Base-by-base conservation (phyloP, 2,797 vertebrate genomes). In the Scolopax rusticola region DNA sequence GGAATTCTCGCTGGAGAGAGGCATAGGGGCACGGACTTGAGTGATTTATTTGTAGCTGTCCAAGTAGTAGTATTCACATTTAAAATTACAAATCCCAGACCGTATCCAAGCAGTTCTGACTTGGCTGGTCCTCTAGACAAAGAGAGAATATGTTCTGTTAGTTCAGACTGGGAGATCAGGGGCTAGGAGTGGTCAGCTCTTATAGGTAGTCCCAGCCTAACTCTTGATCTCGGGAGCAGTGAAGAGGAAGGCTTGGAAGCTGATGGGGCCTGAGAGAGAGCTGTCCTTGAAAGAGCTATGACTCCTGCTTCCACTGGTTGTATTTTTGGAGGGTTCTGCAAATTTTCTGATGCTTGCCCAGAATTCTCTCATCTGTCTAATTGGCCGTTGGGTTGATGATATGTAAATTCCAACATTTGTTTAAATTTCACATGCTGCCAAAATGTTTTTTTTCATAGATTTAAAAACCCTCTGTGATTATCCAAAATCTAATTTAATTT, bases 341-440 rank as follows among this genome's bases (percentile, higher is more conserved):
- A 43, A 89, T 85, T 87, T 86, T 21, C 38, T 84, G 45, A 57
- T 76, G 65, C n/a, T 51, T 90, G 50, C 51, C 21, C 43, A 84
- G 60, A 89, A 89, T 45, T 75, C 90, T 9, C 27, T 93, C 33
- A 17, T 87, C 73, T 30, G 2, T 87, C 78, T 92, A 18, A 84
- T 88, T 3, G 2, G 50, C 78, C 81, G 16, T 65, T 81, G 50
- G n/a, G 19, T 75, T 88, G 73, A 51, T 81, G 36, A 86, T 92
- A 87, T 76, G 57, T 91, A 85, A 96, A 94, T 94, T 81, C 73
- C 76, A 92, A 43, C 69, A 78, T 68, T 83, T 92, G 50, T 40
- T 83, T 89, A 85, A 92, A 84, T 91, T 87, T 57, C 40, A 45
- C 19, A 19, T 80, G 19, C 47, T 93, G 90, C 87, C 91, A 94